These are phyloP conservation scores for Spodoptera exigua DNA, from an alignment of 2,888 invertebrate genomes.

Conservation along the genomic window DNA sequence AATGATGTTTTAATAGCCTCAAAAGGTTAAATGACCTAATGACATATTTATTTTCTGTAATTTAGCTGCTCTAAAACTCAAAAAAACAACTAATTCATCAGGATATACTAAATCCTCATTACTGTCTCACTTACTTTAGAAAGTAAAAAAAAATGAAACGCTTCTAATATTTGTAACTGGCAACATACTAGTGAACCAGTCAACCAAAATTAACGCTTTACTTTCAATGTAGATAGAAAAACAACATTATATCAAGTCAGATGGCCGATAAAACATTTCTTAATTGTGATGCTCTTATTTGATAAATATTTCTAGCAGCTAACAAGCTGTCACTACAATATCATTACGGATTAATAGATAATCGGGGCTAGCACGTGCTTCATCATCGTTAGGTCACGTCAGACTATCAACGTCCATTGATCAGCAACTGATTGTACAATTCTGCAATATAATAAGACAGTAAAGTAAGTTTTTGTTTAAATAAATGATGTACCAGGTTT, in stretches of 20 bases:
- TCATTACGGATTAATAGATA: conserved; percentile 40
- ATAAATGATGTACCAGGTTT: background rate
- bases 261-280: conserved; percentile 24
- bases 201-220: background rate
- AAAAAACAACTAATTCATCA: too few relatives aligned
- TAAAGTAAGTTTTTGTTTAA: too few relatives aligned
- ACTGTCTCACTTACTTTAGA: too few relatives aligned
- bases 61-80: too few relatives aligned
- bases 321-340: conserved; percentile 42
- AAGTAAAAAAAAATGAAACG: too few relatives aligned
- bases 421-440: conserved; percentile 13
- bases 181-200: background rate
- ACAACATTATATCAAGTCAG: conserved; percentile 16
- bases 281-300: conserved; percentile 34
- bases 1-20: too few relatives aligned
- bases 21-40: too few relatives aligned
- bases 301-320: conserved; percentile 15
- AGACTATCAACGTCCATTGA: conserved; percentile 9
- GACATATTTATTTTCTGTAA: too few relatives aligned
- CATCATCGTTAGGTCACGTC: conserved; percentile 36
- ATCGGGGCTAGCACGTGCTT: conserved; percentile 29
- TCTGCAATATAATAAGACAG: background rate
- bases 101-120: too few relatives aligned
- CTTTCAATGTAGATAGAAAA: conserved; percentile 20
- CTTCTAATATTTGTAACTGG: too few relatives aligned